Base-by-base conservation (phyloP, 2,113 vertebrate genomes). In the Haliaeetus leucogaster region DNA sequence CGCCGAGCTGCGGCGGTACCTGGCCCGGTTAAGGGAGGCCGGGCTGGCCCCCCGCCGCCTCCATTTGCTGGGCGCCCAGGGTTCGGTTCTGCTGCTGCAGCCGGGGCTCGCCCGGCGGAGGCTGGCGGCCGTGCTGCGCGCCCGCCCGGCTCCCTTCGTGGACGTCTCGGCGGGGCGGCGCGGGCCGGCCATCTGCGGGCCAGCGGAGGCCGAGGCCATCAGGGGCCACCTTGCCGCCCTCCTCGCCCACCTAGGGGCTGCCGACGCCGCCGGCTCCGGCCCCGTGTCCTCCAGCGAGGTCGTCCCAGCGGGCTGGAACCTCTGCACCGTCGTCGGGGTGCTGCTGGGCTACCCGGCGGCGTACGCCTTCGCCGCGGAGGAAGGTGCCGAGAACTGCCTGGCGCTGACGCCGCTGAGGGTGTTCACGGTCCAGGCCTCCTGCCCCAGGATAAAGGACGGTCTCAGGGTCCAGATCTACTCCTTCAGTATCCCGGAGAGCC, bases 291-390 rank as follows among this genome's bases (percentile, higher is more conserved):
- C 79, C 91, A 96, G 97, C 79, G 91, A 96, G 70, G 91, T 98
- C 0, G 82, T 13, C 17, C 58, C 93, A 25, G 1, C 83, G 1
- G 94, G 93, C 9, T 99, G 99, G 99, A 99, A 99, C 95, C 98
- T 99, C 59, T 99, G 99, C 95, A 98, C 99, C 13, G 11, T 99
- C 4, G 98, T 99, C 40, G 99, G 99, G 30, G 95, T 99, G 70
- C 98, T 99, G 82, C 93, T 99, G 89, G 99, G 99, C 71, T 99
- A 99, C 94, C 99, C 99, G 1, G 98, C 97, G 2, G 96, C 97
- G 1, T 99, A 99, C 77, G 98, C 98, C 96, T 99, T 99, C 86
- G 84, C 98, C 68, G 29, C 77, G 43, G 96, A 96, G 36, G 92
- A 96, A 26, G 97, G 97, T 36, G 95, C 97, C 50, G 98, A 98